Evolutionary conservation across 2,888 invertebrate genomes (phyloP), one percentile per base, ranked within the genome.

Genomic region (Oxytorus armatus): DNA sequence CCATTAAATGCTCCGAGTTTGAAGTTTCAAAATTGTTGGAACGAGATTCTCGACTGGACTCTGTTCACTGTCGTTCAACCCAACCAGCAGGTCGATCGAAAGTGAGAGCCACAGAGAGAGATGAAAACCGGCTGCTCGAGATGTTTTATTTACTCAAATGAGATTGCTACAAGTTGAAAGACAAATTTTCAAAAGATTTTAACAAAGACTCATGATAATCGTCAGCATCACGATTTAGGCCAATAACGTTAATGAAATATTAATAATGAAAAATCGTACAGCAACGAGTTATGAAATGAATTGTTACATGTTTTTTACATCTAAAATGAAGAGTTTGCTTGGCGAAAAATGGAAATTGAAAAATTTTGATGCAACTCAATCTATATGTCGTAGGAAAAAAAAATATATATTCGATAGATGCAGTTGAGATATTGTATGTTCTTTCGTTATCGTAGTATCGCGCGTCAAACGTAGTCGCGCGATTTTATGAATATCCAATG

Each of bases 61-160:
- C 29, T 18, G 39, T 16, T 25, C 16, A 44, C 42, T 23, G 23
- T 14, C 10, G 36, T 59, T 70, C 55, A 51, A 77, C 81, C 81
- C 78, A 81, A 69, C 81, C 81, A 74, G 81, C 81, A 69, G 77
- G 80, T 69, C 42, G 63, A 74, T 55, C 21, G 23, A n/a, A 49
- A 49, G 10, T 21, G 10, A 16, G 16, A 51, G 59, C 39, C 51
- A 33, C 16, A 5, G n/a, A 29, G n/a, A 29, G 42, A 70, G 53
- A n/a, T 55, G 29, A 18, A 63, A 36, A 23, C 8, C 23, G 18
- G 25, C 42, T 36, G 25, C 36, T 33, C 47, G 21, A 23, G 3
- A 1, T 25, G 10, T 47, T 21, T 23, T 47, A 42, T 44, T 53
- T n/a, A n/a, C n/a, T 11, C 29, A 3, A 29, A 29, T 29, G 4